Percentiles rank a stretch among this genome's conserved stretches.
These are phyloP conservation scores for Sinotaia quadrata DNA, from an alignment of 2,888 invertebrate species.

Conservation along the genomic window DNA sequence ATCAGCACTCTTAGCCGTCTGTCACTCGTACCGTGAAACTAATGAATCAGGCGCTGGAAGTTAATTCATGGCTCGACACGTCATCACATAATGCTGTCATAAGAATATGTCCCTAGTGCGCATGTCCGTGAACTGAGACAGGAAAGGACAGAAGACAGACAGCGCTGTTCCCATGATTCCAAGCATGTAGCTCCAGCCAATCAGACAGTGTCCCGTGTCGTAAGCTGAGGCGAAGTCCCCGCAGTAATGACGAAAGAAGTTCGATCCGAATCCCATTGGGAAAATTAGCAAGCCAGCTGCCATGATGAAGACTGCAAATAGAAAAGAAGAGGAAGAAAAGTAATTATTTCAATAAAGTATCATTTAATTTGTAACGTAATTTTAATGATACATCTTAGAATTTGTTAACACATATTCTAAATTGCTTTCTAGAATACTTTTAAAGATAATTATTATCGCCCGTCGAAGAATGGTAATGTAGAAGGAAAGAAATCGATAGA, in stretches of 20 bases:
- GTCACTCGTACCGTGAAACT: too few relatives aligned
- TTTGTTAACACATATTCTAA: too few relatives aligned
- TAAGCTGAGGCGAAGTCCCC: constrained; percentile 62
- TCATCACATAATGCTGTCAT: too few relatives aligned
- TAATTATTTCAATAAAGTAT: background rate
- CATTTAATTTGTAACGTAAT: too few relatives aligned
- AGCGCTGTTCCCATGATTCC: constrained; percentile 71
- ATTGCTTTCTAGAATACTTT: too few relatives aligned
- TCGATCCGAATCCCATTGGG: constrained; percentile 72
- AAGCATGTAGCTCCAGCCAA: constrained; percentile 73
- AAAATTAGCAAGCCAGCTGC: constrained; percentile 71
- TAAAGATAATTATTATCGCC: too few relatives aligned
- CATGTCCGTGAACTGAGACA: constrained; percentile 57
- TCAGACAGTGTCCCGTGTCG: constrained; percentile 67
- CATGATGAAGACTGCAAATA: constrained; percentile 71
- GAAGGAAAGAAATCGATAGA: too few relatives aligned
- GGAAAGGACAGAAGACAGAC: constrained; percentile 73
- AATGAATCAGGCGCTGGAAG: too few relatives aligned
- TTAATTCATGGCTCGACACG: too few relatives aligned
- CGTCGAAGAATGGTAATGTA: background rate
- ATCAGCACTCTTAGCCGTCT: too few relatives aligned
- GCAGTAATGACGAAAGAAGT: constrained; percentile 71
- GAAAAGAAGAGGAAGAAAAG: background rate
- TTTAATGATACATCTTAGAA: too few relatives aligned
- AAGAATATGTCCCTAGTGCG: constrained; percentile 28